A percentile compares a stretch with the other conserved stretches of the same genome.
These are phyloP conservation scores for Zoanthus sociatus DNA, from an alignment of 92 coral and sea anemone genomes.

Conservation along the genomic window DNA sequence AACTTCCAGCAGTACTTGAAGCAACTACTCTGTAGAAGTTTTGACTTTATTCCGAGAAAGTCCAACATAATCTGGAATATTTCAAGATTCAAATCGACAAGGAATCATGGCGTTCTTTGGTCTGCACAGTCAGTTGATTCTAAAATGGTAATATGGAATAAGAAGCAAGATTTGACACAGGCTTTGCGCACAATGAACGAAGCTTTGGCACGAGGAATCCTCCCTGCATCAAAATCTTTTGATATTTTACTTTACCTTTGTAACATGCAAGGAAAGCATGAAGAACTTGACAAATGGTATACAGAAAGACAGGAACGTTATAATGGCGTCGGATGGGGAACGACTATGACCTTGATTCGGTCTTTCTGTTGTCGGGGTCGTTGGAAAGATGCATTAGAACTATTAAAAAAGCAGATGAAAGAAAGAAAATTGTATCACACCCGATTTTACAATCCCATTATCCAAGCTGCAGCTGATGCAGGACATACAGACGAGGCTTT, in stretches of 20 bases:
- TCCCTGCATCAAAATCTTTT: constrained; percentile 54
- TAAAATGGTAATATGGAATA: constrained; percentile 16
- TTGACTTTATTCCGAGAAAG: background rate
- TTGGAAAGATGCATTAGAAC: constrained; percentile 67
- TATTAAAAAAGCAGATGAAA: constrained; percentile 58
- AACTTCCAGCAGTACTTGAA: background rate
- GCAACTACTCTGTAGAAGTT: background rate
- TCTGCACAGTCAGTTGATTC: constrained; percentile 8
- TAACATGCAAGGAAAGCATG: constrained; percentile 57
- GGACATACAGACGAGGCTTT: constrained; percentile 75
- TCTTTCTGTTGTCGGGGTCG: constrained; percentile 80
- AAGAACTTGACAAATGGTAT: constrained; percentile 74
- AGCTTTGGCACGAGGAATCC: constrained; percentile 32
- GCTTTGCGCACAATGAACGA: constrained; percentile 22
- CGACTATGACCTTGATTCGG: constrained; percentile 75
- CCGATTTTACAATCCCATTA: constrained; percentile 76
- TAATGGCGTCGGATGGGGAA: constrained; percentile 80
- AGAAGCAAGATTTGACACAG: constrained; percentile 19
- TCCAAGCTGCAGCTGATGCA: constrained; percentile 71
- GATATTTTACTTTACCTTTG: constrained; percentile 69
- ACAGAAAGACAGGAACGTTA: constrained; percentile 59
- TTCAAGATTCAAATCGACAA: background rate
- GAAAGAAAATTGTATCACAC: constrained; percentile 71
- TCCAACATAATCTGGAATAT: background rate
- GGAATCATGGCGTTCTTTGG: background rate